phyloP scores from a whole-genome alignment of 2,888 invertebrate species.

The Glomeris marginata region DNA sequence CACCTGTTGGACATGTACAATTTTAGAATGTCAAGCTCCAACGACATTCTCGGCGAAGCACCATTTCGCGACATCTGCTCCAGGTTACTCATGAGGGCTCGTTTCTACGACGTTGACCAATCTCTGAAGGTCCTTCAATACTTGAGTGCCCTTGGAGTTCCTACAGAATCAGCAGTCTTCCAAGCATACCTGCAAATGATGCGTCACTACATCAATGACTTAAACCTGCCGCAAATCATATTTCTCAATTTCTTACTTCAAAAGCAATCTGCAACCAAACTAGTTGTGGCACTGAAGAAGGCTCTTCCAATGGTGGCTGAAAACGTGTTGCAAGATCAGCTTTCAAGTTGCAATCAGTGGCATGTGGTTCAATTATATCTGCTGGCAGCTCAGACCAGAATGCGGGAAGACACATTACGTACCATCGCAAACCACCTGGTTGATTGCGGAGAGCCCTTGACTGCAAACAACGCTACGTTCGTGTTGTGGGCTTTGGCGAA shows the following conservation, averaged over 20 bases:
- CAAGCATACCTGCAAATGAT: constrained; percentile 48
- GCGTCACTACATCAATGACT: constrained; percentile 42
- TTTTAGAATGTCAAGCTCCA: no score
- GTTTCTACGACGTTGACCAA: not conserved
- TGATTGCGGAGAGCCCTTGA: no score
- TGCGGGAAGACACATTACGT: no score
- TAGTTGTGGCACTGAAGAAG: constrained; percentile 45
- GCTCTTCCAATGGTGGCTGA: constrained; percentile 53
- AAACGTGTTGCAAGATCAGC: constrained; percentile 23
- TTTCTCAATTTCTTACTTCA: constrained; percentile 44
- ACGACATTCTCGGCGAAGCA: not conserved
- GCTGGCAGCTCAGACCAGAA: no score
- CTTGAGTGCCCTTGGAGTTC: not conserved
- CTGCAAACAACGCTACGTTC: no score
- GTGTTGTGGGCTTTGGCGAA: no score
- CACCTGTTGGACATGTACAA: no score
- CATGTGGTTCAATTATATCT: no score
- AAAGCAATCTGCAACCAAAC: constrained; percentile 37
- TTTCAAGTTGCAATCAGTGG: no score
- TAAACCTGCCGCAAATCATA: constrained; percentile 44
- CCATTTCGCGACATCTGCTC: not conserved
- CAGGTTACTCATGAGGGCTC: constrained; percentile 1
- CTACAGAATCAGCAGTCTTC: constrained; percentile 28
- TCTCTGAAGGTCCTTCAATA: not conserved
- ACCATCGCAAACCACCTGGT: no score